Percentiles rank a stretch among this genome's conserved stretches.
phyloP scores from a whole-genome alignment of 2,113 vertebrate species.

The Cygnus atratus region DNA sequence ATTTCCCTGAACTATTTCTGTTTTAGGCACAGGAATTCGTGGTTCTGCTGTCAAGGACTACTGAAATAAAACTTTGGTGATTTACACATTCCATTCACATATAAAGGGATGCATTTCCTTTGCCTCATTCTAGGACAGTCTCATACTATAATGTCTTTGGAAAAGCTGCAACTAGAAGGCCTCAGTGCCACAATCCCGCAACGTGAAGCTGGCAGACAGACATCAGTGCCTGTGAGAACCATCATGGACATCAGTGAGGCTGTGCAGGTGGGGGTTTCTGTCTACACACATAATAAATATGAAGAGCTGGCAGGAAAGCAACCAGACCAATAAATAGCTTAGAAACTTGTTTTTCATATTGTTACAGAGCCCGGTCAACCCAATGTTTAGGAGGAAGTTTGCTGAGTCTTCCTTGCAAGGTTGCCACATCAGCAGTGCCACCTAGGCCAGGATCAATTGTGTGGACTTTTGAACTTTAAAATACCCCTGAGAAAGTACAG shows the following conservation, averaged over 20 bases:
- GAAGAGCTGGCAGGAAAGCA: neutral
- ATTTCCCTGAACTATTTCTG: neutral
- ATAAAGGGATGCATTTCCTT: neutral
- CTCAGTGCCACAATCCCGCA: neutral
- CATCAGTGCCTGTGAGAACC: neutral
- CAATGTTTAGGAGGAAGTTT: neutral
- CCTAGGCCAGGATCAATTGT: neutral
- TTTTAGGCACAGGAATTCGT: neutral
- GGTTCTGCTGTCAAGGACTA: neutral
- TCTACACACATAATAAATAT: neutral
- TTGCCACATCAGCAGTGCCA: neutral
- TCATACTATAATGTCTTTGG: neutral
- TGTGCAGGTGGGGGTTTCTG: neutral
- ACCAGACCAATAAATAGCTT: neutral
- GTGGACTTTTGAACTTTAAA: neutral
- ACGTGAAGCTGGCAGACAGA: neutral
- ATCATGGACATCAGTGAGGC: neutral
- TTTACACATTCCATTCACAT: neutral
- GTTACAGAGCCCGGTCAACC: neutral
- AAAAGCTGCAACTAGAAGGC: neutral
- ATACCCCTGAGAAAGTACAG: neutral
- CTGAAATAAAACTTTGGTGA: neutral
- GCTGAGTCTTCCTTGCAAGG: neutral
- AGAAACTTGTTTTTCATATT: neutral
- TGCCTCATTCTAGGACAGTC: neutral